A percentile compares a stretch with the other conserved stretches of the same genome.
Conservation (phyloP, 1,140 invertebrate genomes). For the Heterodera schachtii region DNA sequence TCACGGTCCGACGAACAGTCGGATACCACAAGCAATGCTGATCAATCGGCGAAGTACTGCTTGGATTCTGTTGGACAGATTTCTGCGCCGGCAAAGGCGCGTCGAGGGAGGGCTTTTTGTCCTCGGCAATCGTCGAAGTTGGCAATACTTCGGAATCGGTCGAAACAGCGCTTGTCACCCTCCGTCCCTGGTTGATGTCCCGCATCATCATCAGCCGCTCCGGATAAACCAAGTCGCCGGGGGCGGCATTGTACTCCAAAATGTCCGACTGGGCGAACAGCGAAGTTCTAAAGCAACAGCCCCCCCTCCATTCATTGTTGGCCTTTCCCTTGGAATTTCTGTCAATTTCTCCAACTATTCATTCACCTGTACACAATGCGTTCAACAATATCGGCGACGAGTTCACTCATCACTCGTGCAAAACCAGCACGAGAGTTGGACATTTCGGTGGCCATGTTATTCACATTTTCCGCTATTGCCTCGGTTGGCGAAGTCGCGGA, state of each 20-base stretch:
- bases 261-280: constrained; percentile 91
- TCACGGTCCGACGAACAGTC: constrained; percentile 86
- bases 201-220: constrained; percentile 94
- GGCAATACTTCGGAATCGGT: neutral
- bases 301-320: too few species aligned
- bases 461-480: constrained; percentile 63
- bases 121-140: neutral
- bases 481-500: neutral
- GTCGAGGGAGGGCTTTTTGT: neutral
- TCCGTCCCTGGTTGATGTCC: constrained; percentile 56
- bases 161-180: neutral
- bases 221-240: constrained; percentile 94
- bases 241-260: constrained; percentile 77
- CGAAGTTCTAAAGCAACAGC: constrained; percentile 72
- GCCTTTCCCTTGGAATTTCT: too few species aligned
- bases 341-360: neutral
- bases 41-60: constrained; percentile 80
- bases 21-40: constrained; percentile 99
- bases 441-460: constrained; percentile 65
- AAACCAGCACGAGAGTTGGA: constrained; percentile 70
- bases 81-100: neutral
- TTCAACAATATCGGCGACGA: constrained; percentile 94
- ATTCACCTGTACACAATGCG: constrained; percentile 82
- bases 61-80: constrained; percentile 18
- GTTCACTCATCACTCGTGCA: constrained; percentile 79